These are phyloP conservation scores for Axinella damicornis DNA, from an alignment of 37 sponge, comb jelly and placozoan species.

Conservation along the genomic window DNA sequence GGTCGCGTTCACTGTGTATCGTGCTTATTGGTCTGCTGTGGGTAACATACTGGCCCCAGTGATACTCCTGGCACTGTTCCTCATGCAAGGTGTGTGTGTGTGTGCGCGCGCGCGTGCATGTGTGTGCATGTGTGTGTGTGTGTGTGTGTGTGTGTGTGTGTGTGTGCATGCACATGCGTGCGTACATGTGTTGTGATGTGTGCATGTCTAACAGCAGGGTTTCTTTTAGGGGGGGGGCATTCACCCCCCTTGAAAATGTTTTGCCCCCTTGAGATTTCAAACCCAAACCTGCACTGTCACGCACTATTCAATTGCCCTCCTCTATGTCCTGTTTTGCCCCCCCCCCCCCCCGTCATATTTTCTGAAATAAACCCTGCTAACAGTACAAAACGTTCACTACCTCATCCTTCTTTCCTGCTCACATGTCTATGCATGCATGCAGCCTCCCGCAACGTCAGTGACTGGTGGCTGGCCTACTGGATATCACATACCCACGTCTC, in stretches of 20 bases:
- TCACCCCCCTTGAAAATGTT: no score
- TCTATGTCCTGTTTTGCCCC: no score
- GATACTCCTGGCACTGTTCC: slow-evolving; percentile 77
- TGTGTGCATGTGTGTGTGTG: neutral
- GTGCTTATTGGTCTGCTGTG: slow-evolving; percentile 87
- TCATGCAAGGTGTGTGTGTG: slow-evolving; percentile 90
- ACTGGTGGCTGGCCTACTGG: slow-evolving; percentile 96
- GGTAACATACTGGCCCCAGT: slow-evolving; percentile 79
- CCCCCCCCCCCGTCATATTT: no score
- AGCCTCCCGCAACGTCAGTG: slow-evolving; percentile 84
- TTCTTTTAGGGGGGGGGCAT: no score
- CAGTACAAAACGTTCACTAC: neutral
- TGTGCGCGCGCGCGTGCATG: neutral
- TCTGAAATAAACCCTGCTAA: no score
- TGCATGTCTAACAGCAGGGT: no score
- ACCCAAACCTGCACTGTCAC: no score
- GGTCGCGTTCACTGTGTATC: slow-evolving; percentile 85
- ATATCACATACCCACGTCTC: slow-evolving; percentile 54
- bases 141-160: slow-evolving; percentile 8
- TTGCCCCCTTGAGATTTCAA: no score
- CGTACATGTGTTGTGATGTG: no score
- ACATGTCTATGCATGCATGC: neutral
- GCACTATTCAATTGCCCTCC: no score
- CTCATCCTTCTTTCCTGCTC: neutral
- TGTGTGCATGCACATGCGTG: no score